phyloP scores from a whole-genome alignment of 2,888 invertebrate genomes.

The Neoscelio sp. region DNA sequence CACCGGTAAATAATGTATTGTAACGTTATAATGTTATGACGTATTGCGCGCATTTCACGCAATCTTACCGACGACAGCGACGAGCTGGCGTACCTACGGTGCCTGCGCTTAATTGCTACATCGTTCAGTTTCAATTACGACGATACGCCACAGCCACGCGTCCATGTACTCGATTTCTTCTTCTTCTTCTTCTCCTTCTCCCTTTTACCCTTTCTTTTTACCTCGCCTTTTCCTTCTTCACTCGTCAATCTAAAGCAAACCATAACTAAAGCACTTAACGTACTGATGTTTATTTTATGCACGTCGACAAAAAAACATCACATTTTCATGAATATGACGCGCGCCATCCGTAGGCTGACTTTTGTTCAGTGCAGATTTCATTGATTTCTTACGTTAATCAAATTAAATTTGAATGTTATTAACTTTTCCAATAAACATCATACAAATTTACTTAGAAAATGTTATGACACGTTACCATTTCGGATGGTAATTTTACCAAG shows the following conservation, averaged over 20 bases:
- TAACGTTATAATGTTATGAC: conserved; percentile 60
- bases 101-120: conserved; percentile 70
- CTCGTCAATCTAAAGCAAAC: conserved; percentile 63
- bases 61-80: conserved; percentile 65
- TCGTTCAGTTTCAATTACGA: conserved; percentile 68
- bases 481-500: too few species aligned
- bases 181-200: conserved; percentile 37
- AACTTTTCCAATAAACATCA: too few species aligned
- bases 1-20: conserved; percentile 69
- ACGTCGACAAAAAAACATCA: conserved; percentile 42
- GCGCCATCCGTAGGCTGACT: too few species aligned
- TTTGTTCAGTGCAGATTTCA: too few species aligned
- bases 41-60: conserved; percentile 66
- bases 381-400: too few species aligned
- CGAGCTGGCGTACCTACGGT: conserved; percentile 70
- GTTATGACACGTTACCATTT: too few species aligned
- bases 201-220: conserved; percentile 20
- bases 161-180: conserved; percentile 66
- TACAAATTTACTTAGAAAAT: too few species aligned
- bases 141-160: conserved; percentile 63
- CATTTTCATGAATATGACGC: conserved; percentile 33
- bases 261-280: conserved; percentile 60
- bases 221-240: conserved; percentile 44
- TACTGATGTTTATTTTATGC: conserved; percentile 59
- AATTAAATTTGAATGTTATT: too few species aligned